Percentiles rank a stretch among this genome's conserved stretches.
phyloP scores from a whole-genome alignment of 2,797 vertebrate genomes.

The Schizothorax lantsangensis region DNA sequence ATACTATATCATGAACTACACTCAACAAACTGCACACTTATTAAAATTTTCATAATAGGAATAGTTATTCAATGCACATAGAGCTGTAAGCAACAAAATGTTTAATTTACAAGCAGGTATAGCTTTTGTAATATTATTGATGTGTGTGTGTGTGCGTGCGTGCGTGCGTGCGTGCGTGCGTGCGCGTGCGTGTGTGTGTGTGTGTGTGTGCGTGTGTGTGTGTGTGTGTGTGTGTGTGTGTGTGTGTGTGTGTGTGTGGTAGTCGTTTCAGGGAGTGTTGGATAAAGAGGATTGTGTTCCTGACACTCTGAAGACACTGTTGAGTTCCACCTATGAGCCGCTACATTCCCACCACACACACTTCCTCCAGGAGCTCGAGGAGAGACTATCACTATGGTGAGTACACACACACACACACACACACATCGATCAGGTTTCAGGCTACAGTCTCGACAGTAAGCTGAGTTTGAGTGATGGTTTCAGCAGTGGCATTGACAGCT shows the following conservation, averaged over 20 bases:
- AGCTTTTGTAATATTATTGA: background rate
- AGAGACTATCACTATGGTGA: constrained; percentile 95
- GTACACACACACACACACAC: constrained; percentile 56
- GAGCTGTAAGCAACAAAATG: background rate
- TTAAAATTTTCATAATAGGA: background rate
- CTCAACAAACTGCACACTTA: background rate
- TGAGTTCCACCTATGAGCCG: constrained; percentile 92
- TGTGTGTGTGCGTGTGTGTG: constrained; percentile 21
- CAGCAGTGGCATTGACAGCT: background rate
- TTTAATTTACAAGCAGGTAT: background rate
- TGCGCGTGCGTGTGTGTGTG: constrained; percentile 8
- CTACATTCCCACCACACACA: constrained; percentile 92
- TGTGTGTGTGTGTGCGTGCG: constrained; percentile 24
- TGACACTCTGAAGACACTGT: constrained; percentile 84
- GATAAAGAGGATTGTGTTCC: constrained; percentile 88
- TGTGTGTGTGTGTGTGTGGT: constrained; percentile 16
- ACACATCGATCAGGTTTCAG: background rate
- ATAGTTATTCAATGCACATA: background rate
- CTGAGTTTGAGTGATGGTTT: background rate
- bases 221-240: background rate
- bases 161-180: constrained; percentile 17
- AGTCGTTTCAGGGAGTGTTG: constrained; percentile 90
- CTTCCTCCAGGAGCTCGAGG: constrained; percentile 97
- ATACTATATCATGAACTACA: background rate
- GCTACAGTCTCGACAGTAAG: background rate